Evolutionary conservation across 2,888 invertebrate species (phyloP).

Genomic region (Ochropleura leucogaster): DNA sequence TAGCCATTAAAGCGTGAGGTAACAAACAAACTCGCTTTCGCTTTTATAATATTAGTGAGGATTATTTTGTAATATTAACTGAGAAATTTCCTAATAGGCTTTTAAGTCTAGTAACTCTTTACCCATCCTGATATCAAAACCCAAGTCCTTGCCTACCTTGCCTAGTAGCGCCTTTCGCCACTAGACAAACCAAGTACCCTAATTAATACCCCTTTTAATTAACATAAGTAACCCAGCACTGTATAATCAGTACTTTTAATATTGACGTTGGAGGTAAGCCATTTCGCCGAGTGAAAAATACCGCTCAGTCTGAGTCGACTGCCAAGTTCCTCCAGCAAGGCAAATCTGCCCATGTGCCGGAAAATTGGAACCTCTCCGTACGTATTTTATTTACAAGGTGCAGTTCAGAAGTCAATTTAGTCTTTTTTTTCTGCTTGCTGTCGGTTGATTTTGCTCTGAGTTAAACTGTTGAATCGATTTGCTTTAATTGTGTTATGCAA

Average conservation of each 20-base stretch:
- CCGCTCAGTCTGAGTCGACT: conserved; percentile 69
- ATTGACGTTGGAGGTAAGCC: conserved; percentile 60
- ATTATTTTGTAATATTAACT: no score
- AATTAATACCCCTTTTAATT: conserved; percentile 21
- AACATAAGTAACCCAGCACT: neutral
- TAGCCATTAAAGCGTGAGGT: no score
- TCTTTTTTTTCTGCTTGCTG: conserved; percentile 21
- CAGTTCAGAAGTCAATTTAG: conserved; percentile 43
- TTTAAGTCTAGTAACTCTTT: neutral
- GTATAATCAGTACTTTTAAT: conserved; percentile 27
- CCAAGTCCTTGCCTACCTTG: neutral
- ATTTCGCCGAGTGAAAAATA: conserved; percentile 74
- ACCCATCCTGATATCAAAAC: no score
- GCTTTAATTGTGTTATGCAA: neutral
- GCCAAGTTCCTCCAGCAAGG: conserved; percentile 77
- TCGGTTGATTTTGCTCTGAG: neutral
- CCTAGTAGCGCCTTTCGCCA: neutral
- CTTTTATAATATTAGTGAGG: no score
- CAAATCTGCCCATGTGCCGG: conserved; percentile 76
- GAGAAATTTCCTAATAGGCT: neutral
- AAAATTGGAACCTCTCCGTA: conserved; percentile 76
- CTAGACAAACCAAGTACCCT: neutral
- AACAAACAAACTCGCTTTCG: no score
- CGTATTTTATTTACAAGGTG: conserved; percentile 74
- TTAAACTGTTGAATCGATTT: conserved; percentile 10